Base-by-base conservation (phyloP, 2,888 invertebrate species). In the Ochropacha duplaris region DNA sequence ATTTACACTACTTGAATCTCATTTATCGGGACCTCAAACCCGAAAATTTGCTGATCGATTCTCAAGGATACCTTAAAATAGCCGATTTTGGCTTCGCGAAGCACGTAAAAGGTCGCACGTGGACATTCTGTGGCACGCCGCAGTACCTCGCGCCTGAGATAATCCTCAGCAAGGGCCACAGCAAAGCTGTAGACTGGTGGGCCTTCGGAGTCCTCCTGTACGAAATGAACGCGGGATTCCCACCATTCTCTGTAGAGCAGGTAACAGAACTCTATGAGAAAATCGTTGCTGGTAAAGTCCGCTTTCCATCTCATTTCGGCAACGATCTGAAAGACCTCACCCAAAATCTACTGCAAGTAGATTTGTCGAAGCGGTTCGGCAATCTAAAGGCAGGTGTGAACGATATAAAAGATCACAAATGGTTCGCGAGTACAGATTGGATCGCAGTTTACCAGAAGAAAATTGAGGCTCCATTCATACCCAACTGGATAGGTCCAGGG, bases 151-250 rank as follows among this genome's bases (percentile, higher is more conserved):
- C 97, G 51, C 97, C 97, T 0, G 97, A 97, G 87, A 97, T 97
- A 62, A 97, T 97, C 78, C 94, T 97, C 63, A 97, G 96, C 86
- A 97, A 97, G 90, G 97, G 97, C 58, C 99, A 99, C 93, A 99
- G 99, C 93, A 99, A 99, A 89, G 99, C 99, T 19, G 99, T 99
- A 49, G 99, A 99, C 86, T 99, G 99, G 99, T 99, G 99, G 99
- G 99, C 99, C 39, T 94, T 99, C 34, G 99, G 99, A 14, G 98
- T 99, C 4, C 94, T 98, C 61, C 98, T 99, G 54, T 99, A 99
- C 87, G 99, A 99, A 94, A 99, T 99, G 99, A 98, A 98, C 55
- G 99, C 99, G 57, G 99, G 99, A 19, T 99, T 99, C 92, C 99
- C 99, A 66, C 99, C 99, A 3, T 99, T 99, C 94, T 99, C 99